These are phyloP conservation scores for Bombycilla garrulus DNA, from an alignment of 2,113 vertebrate species.

Conservation along the genomic window DNA sequence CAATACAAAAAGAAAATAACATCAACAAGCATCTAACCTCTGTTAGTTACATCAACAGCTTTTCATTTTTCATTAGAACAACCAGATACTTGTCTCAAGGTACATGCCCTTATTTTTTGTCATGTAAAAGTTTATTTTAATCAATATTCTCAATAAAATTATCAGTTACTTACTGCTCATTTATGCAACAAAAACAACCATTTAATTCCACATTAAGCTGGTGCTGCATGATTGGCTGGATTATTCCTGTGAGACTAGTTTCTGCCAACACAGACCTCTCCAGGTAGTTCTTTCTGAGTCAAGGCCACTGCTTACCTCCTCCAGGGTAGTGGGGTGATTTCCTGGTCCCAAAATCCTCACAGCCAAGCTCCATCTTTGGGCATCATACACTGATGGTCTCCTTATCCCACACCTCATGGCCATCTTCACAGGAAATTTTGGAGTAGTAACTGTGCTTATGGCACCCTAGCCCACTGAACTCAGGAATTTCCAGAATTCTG, in stretches of 20 bases:
- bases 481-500: background rate
- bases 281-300: background rate
- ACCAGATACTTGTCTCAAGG: background rate
- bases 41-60: background rate
- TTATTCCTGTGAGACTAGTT: background rate
- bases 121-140: background rate
- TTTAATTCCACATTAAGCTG: background rate
- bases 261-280: background rate
- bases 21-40: background rate
- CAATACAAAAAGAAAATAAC: background rate
- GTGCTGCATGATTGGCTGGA: background rate
- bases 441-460: background rate
- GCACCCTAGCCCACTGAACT: background rate
- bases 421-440: background rate
- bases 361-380: background rate
- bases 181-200: background rate
- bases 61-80: background rate
- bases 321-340: rapidly evolving
- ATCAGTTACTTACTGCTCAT: background rate
- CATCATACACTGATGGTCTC: background rate
- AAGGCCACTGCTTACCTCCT: background rate
- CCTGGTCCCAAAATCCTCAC: background rate
- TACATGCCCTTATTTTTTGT: rapidly evolving
- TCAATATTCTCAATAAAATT: background rate
- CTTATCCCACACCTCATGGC: rapidly evolving